phyloP scores from a whole-genome alignment of 2,888 invertebrate genomes.

The Drosophila rellima region DNA sequence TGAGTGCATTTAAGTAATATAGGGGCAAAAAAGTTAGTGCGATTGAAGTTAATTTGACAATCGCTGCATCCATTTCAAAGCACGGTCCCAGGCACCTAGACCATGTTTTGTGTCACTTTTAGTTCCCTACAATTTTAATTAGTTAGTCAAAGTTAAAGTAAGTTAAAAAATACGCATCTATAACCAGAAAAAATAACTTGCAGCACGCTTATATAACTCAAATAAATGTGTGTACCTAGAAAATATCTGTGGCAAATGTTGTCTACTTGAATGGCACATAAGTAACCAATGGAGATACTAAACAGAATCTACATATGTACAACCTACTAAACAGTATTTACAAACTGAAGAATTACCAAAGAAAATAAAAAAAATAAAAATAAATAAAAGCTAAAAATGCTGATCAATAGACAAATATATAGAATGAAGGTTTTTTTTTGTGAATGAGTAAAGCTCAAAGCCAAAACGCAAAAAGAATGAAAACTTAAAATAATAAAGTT shows the following conservation, averaged over 20 bases:
- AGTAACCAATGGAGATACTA: constrained; percentile 16
- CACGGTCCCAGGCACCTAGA: constrained; percentile 6
- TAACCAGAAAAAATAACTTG: constrained; percentile 42
- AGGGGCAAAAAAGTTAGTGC: neutral
- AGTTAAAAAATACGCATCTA: neutral
- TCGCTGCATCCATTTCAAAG: neutral
- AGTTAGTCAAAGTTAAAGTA: constrained; percentile 30
- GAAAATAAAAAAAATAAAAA: neutral
- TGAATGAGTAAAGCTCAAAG: constrained; percentile 40
- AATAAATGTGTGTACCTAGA: constrained; percentile 62
- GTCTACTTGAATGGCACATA: constrained; percentile 6
- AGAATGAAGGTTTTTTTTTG: constrained; percentile 15
- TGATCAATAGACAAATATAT: neutral
- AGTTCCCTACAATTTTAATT: constrained; percentile 45
- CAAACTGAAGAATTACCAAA: neutral
- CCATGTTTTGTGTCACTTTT: constrained; percentile 18
- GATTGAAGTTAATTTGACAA: neutral
- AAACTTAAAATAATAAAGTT: neutral
- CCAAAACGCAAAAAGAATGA: neutral
- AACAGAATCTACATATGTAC: constrained; percentile 27
- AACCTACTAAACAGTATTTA: constrained; percentile 20
- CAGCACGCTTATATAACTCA: constrained; percentile 49
- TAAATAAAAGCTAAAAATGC: neutral
- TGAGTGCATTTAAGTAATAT: constrained; percentile 34
- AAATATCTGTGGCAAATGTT: constrained; percentile 18